Conservation (phyloP, 2,113 vertebrate species). For the Galbula dea region DNA sequence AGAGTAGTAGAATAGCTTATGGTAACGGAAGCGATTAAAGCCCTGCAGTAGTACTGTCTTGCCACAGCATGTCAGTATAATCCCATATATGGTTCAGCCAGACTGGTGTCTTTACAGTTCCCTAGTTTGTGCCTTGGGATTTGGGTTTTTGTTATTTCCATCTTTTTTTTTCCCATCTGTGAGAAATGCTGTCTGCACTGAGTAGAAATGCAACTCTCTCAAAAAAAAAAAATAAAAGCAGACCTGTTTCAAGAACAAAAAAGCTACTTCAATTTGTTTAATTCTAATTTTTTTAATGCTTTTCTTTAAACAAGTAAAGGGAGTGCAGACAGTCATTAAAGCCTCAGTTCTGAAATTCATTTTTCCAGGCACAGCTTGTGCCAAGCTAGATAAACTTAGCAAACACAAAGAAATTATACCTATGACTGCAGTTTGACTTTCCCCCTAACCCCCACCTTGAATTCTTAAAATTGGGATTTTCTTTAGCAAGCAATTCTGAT, state of each 20-base stretch:
- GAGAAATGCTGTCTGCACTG: not conserved
- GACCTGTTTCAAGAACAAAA: not conserved
- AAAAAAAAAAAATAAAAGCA: not conserved
- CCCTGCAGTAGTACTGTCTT: not conserved
- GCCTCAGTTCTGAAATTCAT: not conserved
- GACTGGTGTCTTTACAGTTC: not conserved
- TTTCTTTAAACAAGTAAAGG: not conserved
- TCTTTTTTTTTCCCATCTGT: not conserved
- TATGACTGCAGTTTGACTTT: not conserved
- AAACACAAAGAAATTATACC: not conserved
- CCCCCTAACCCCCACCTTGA: not conserved
- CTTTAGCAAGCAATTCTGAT: not conserved
- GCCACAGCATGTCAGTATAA: constrained; percentile 58
- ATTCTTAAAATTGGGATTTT: not conserved
- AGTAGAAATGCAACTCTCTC: not conserved
- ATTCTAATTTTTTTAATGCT: not conserved
- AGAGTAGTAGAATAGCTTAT: not conserved
- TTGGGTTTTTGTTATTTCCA: not conserved
- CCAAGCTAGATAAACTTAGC: not conserved
- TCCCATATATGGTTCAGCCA: not conserved
- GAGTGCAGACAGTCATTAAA: not conserved
- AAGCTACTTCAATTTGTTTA: not conserved
- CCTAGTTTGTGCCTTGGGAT: not conserved
- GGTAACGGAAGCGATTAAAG: not conserved
- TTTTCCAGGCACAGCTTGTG: not conserved